Evolutionary conservation across 2,113 vertebrate genomes (phyloP).

Genomic region (Cinclus cinclus): DNA sequence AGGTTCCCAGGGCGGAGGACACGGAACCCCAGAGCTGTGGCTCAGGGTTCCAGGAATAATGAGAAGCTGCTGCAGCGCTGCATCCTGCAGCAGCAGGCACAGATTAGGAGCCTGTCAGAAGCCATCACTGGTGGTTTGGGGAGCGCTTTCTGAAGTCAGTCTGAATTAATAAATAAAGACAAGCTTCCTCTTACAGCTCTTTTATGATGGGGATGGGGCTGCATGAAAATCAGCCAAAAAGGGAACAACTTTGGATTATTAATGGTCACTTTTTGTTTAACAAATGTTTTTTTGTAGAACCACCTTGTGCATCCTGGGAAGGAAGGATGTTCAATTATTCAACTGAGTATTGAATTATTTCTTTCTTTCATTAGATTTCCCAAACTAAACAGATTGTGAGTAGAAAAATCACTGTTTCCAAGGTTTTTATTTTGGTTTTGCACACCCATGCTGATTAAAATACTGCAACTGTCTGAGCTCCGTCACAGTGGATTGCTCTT

Average conservation of each 20-base stretch:
- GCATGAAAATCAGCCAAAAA: slow-evolving; percentile 66
- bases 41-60: neutral
- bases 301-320: slow-evolving; percentile 50
- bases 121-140: slow-evolving; percentile 39
- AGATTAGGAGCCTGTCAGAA: slow-evolving; percentile 63
- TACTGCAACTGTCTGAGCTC: neutral
- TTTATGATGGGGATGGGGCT: slow-evolving; percentile 52
- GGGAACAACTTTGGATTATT: slow-evolving; percentile 63
- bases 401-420: neutral
- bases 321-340: slow-evolving; percentile 53
- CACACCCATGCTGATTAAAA: neutral
- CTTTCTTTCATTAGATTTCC: slow-evolving; percentile 53
- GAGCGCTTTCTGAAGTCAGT: slow-evolving; percentile 55
- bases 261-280: slow-evolving; percentile 71
- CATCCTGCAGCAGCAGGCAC: neutral
- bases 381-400: slow-evolving; percentile 16
- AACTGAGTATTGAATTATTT: slow-evolving; percentile 52
- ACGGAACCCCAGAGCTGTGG: accelerated
- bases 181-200: slow-evolving; percentile 58
- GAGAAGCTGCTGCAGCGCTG: neutral
- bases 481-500: neutral
- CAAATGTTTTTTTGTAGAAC: slow-evolving; percentile 62
- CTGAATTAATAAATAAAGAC: slow-evolving; percentile 65
- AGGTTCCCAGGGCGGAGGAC: neutral
- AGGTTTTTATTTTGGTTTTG: neutral